These are phyloP conservation scores for Apaloderma vittatum DNA, from an alignment of 2,113 vertebrate species.

Conservation along the genomic window DNA sequence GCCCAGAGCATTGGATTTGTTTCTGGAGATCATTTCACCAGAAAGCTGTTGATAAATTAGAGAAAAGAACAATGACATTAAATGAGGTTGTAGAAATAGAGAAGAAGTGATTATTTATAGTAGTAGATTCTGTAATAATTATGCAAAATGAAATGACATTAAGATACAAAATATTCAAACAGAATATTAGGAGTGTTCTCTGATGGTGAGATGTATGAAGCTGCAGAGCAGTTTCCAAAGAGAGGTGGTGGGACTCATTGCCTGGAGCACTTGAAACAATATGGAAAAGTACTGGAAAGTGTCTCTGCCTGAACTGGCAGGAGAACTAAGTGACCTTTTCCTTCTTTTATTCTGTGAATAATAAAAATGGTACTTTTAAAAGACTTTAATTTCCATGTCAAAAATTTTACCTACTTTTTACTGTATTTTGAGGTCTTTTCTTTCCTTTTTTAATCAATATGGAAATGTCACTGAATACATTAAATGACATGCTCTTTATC, in stretches of 20 bases:
- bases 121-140: not conserved
- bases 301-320: constrained; percentile 18
- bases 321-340: constrained; percentile 43
- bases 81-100: not conserved
- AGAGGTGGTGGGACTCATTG: not conserved
- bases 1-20: not conserved
- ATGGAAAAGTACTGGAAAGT: constrained; percentile 7
- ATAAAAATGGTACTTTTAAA: constrained; percentile 18
- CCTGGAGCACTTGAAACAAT: constrained; percentile 7
- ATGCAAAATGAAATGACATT: not conserved
- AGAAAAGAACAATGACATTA: not conserved
- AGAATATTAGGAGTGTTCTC: not conserved
- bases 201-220: constrained; percentile 5
- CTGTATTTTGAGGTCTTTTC: constrained; percentile 20
- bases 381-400: constrained; percentile 32
- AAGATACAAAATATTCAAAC: constrained; percentile 3
- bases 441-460: not conserved
- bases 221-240: not conserved
- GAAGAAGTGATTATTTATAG: constrained; percentile 1
- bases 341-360: constrained; percentile 43
- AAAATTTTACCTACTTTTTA: constrained; percentile 26
- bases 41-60: constrained; percentile 13
- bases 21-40: not conserved
- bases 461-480: constrained; percentile 62
- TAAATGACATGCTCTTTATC: constrained; percentile 8